Evolutionary conservation across 1,140 invertebrate genomes (phyloP), one percentile per base, ranked within the genome.

Genomic region (Philotrypesis tridentata): DNA sequence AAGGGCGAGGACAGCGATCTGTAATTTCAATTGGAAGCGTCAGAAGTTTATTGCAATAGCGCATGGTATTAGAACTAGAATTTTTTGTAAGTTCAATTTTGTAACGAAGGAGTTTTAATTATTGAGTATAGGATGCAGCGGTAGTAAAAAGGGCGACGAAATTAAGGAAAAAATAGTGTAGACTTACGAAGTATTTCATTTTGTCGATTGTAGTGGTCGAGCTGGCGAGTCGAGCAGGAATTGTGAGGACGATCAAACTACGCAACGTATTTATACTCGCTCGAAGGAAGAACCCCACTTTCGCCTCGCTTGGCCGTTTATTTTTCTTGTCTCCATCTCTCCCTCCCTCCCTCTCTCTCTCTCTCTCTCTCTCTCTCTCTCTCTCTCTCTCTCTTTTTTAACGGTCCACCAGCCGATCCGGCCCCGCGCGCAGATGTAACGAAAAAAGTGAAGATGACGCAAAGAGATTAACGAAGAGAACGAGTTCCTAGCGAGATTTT

Each of bases 121-220:
- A 40, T 70, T 60, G 31, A 2, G 7, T 11, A 29, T 60, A 83
- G 27, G 7, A 67, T n/a, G 29, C 21, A 23, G 14, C 8, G 7
- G 60, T 40, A 72, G 70, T 21, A 27, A 70, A 68, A 80, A 75
- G 27, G 63, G 73, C 14, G 40, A 82, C 31, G 60, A 40, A 70
- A 81, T 68, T n/a, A 27, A 86, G 14, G 21, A 29, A 33, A n/a
- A 78, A 76, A 80, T 31, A 33, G 29, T 43, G 27, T 37, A 60
- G 82, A 92, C 91, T 91, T 84, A 92, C 91, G 84, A 92, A 77
- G 84, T 88, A 91, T 84, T 91, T 92, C 91, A 92, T 92, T 82
- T 86, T 90, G 87, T 74, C 78, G 83, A 55, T 65, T 75, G 55
- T 25, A 27, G 77, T 80, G 25, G 82, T 84, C 70, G 55, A 83